Percentiles rank a stretch among this genome's conserved stretches.
These are phyloP conservation scores for Caenorhabditis zanzibari DNA, from an alignment of 2,888 invertebrate species.

Conservation along the genomic window DNA sequence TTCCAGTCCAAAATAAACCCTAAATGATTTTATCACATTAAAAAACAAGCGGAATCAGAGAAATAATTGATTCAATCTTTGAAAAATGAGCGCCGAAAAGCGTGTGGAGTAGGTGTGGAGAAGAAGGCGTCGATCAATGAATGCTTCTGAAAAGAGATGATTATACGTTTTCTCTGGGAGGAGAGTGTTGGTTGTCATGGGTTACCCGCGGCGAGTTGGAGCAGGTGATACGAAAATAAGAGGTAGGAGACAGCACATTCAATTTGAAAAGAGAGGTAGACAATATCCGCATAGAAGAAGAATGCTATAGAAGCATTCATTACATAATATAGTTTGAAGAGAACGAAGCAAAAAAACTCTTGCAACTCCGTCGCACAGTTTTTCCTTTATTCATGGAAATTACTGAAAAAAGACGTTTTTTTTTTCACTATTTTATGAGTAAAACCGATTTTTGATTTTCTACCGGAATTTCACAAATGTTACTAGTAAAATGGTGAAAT, in stretches of 20 bases:
- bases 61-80: not conserved
- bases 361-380: no score
- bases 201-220: conserved; percentile 5
- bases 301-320: no score
- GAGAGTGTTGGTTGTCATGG: conserved; percentile 30
- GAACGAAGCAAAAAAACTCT: no score
- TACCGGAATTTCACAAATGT: no score
- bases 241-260: conserved; percentile 1
- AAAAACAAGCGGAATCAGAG: not conserved
- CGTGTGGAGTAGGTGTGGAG: not conserved
- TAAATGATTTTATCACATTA: conserved; percentile 30
- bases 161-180: not conserved
- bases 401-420: no score
- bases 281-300: not conserved
- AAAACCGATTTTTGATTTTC: no score
- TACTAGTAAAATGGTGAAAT: no score
- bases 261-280: not conserved
- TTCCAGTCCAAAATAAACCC: conserved; percentile 21
- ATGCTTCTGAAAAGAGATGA: conserved; percentile 25
- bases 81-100: conserved; percentile 4
- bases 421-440: no score
- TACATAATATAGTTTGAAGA: no score
- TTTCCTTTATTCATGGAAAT: no score
- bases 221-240: conserved; percentile 28
- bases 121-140: conserved; percentile 2